Evolutionary conservation across 2,888 invertebrate species (phyloP), one percentile per base, ranked within the genome.

Genomic region (Erebia epiphron): DNA sequence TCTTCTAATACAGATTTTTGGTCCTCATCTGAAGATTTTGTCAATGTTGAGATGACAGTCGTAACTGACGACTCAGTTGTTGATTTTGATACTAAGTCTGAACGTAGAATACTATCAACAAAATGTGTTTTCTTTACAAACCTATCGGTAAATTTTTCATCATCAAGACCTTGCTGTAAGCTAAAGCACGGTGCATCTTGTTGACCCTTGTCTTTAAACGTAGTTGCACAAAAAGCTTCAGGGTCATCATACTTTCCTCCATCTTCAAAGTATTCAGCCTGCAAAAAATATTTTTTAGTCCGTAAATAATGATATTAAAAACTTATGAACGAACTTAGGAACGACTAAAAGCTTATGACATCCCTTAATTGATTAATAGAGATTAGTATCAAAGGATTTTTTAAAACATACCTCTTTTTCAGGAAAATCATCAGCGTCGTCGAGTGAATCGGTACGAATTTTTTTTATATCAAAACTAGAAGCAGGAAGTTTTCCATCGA

Each of bases 401-500:
- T 50, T 35, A 26, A 13, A 46, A 63, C 14, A 72, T 82, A 92
- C 94, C 84, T 94, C 94, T 85, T 90, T 94, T 79, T 94, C 94
- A 10, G 93, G 93, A 68, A 94, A 93, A 76, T 94, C 94, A 76
- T 94, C 94, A 43, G 94, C 94, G 69, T 94, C 94, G 75, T 94
- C 94, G 3, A 94, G 84, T 1, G 94, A 94, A 78, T 94, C 94
- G 0, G 94, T 94, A 58, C 92, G 85, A 41, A 93, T 80, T 83
- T 93, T 94, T 66, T 85, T 87, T 0, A 93, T 76, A 76, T 94
- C 94, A 79, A 92, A 94, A 83, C 90, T 91, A 21, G 92, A 87
- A 8, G 81, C 74, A 2, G 87, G 83, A 52, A 83, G 74, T 83
- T 89, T 91, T 8, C 87, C 88, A 63, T 91, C 93, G 16, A 86